A percentile compares a stretch with the other conserved stretches of the same genome.
These are phyloP conservation scores for Diplazon laetatorius DNA, from an alignment of 2,888 invertebrate genomes.

Conservation along the genomic window DNA sequence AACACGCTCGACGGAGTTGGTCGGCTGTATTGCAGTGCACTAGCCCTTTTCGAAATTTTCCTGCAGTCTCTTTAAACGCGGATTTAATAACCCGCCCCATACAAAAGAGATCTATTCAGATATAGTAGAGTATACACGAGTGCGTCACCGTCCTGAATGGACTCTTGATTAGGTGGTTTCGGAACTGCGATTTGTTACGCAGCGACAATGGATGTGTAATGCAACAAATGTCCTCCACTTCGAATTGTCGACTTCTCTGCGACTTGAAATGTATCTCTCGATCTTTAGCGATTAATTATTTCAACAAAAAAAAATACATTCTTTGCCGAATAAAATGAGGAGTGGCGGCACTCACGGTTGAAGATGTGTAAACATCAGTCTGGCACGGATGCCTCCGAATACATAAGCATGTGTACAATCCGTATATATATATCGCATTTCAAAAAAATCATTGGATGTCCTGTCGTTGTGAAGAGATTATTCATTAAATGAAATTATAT, in stretches of 20 bases:
- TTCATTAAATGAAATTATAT: too few relatives aligned
- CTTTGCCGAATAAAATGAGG: background rate
- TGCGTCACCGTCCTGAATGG: constrained; percentile 65
- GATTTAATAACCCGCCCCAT: constrained; percentile 72
- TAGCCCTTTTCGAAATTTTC: constrained; percentile 62
- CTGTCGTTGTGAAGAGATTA: too few relatives aligned
- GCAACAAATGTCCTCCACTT: constrained; percentile 63
- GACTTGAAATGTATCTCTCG: constrained; percentile 7
- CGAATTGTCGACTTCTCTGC: constrained; percentile 23
- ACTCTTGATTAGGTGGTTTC: constrained; percentile 68
- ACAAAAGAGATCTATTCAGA: constrained; percentile 66
- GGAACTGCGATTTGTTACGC: constrained; percentile 68
- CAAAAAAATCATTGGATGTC: too few relatives aligned
- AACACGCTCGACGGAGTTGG: constrained; percentile 42
- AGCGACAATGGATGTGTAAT: constrained; percentile 66
- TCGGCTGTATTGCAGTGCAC: constrained; percentile 50
- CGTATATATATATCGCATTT: too few relatives aligned
- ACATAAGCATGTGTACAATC: too few relatives aligned
- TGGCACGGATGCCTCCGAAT: too few relatives aligned
- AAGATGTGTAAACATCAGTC: too few relatives aligned
- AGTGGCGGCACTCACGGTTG: too few relatives aligned
- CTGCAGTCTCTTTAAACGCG: constrained; percentile 70
- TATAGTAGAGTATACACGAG: constrained; percentile 34
- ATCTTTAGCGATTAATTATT: constrained; percentile 22
- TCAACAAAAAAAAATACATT: background rate